A percentile compares a stretch with the other conserved stretches of the same genome.
phyloP scores from a whole-genome alignment of 2,797 vertebrate genomes.

The Clarias laeviceps region DNA sequence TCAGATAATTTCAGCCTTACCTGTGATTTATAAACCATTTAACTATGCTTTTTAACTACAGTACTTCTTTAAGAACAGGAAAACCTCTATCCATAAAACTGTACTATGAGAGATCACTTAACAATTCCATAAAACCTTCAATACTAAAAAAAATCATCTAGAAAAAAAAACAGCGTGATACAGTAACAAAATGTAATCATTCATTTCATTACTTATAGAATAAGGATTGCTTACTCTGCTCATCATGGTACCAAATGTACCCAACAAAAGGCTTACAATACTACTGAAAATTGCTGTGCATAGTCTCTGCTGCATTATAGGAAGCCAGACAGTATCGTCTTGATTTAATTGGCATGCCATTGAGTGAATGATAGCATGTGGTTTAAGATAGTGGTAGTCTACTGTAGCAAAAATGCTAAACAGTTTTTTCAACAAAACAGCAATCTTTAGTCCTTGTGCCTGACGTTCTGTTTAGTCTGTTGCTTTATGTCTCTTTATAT shows the following conservation, averaged over 20 bases:
- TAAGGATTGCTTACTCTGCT: conserved; percentile 10
- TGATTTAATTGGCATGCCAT: not conserved
- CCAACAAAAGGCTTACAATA: conserved; percentile 10
- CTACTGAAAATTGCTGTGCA: conserved; percentile 3
- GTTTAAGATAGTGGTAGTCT: not conserved
- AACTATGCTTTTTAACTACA: conserved; percentile 45
- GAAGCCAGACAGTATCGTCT: not conserved
- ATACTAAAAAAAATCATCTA: not conserved
- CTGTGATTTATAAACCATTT: conserved; percentile 35
- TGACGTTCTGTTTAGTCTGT: not conserved
- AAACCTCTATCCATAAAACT: conserved; percentile 21
- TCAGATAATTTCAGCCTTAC: conserved; percentile 44
- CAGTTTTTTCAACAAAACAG: not conserved
- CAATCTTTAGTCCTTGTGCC: not conserved
- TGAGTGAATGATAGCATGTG: not conserved
- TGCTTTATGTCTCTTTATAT: not conserved
- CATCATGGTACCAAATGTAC: not conserved
- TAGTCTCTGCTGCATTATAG: not conserved
- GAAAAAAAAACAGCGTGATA: not conserved
- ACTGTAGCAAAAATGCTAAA: not conserved
- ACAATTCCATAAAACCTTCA: not conserved
- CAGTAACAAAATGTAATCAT: not conserved
- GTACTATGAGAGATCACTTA: not conserved
- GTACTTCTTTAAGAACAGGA: conserved; percentile 1
- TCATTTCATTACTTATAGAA: not conserved